Evolutionary conservation across 2,113 vertebrate genomes (phyloP), one percentile per base, ranked within the genome.

Genomic region (Ariopsis seemanni): DNA sequence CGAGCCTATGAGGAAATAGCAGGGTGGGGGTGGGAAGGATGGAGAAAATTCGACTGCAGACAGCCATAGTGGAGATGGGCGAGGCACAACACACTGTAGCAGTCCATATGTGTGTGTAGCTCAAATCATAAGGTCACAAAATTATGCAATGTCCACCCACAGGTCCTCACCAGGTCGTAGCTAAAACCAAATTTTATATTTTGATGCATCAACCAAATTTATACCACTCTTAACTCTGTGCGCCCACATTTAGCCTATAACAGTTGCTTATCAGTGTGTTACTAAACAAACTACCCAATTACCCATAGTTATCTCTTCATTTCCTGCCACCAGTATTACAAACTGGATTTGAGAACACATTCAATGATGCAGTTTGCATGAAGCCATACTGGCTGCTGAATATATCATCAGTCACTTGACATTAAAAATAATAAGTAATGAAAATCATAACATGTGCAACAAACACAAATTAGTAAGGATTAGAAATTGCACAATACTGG

Each of bases 1-100:
- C 27, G 69, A 34, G 86, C 60, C 67, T 60, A 20, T 34, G 55
- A 52, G 75, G 63, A 52, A 50, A 55, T 34, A 65, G 77, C 72
- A 86, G 20, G 25, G 50, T 75, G 53, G 85, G 77, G 55, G 78
- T 69, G 75, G 62, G 50, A 57, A 27, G 42, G 67, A 52, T 48
- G 77, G 86, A 69, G 87, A 81, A 62, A 20, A 62, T 87, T 85
- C 84, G 81, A 86, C 85, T 42, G 60, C 84, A 84, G 53, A 69
- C 50, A 30, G 78, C 84, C 63, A 22, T 83, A 86, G 52, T 63
- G 58, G 74, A 84, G 42, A 88, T 34, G 78, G 63, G 60, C 30
- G 77, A 80, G 87, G 34, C 74, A 84, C 42, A 52, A 20, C 57
- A 75, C 69, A 60, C 42, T 42, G 42, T 34, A 2, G 14, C 71